phyloP scores from a whole-genome alignment of 2,797 vertebrate genomes.

The Corythornis leucogaster region DNA sequence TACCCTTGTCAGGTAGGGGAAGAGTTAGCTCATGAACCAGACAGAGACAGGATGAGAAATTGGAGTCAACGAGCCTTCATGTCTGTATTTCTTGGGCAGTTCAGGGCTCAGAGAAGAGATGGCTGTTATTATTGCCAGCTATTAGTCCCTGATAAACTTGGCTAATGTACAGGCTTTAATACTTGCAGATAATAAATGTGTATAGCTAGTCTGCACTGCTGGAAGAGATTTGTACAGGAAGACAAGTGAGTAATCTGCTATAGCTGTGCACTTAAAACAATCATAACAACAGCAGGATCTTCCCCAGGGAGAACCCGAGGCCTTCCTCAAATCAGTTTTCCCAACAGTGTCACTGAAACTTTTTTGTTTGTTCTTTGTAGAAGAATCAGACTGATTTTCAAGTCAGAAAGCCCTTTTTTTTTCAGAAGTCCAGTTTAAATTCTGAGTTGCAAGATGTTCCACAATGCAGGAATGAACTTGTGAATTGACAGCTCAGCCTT shows the following conservation, averaged over 20 bases:
- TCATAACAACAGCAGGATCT: neutral
- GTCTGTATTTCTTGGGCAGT: neutral
- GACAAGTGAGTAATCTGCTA: slow-evolving; percentile 15
- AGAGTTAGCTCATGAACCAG: neutral
- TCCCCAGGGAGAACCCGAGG: neutral
- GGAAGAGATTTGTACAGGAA: neutral
- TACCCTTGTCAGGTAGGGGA: neutral
- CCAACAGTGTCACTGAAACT: neutral
- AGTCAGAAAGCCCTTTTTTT: neutral
- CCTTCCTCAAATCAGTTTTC: neutral
- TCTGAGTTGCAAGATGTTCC: neutral
- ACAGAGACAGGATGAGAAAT: neutral
- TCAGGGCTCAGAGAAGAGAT: neutral
- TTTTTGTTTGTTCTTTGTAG: neutral
- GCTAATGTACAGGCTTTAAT: neutral
- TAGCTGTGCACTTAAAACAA: neutral
- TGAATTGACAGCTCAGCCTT: neutral
- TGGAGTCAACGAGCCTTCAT: neutral
- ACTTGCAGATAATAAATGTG: neutral
- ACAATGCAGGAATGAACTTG: neutral
- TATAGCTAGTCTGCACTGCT: neutral
- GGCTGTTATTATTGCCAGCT: neutral
- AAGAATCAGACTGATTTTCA: neutral
- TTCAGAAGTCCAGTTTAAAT: neutral
- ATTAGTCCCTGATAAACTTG: neutral